Base-by-base conservation (phyloP, 1,140 invertebrate genomes). In the Megathymus violae region DNA sequence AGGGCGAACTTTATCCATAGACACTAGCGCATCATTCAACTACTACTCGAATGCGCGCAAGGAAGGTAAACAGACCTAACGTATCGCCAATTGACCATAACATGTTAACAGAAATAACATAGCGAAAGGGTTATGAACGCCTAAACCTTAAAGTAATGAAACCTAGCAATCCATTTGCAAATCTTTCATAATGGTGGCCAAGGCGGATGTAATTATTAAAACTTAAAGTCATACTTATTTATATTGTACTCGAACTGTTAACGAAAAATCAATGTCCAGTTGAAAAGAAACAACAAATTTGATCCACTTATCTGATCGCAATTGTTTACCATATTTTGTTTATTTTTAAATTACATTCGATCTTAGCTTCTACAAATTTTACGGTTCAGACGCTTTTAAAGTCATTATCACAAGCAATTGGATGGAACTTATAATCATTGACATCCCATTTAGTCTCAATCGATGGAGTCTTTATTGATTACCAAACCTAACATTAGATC, bases 21-120 rank as follows among this genome's bases (percentile, higher is more conserved):
- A 88, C 72, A 74, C 83, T 77, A 88, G 76, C 70, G 83, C 86
- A 81, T 75, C 71, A 74, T 85, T 85, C 83, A 69, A 80, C 79
- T 88, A 85, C 82, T 90, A 78, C n/a, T n/a, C n/a, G n/a, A n/a
- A n/a, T 88, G 87, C 85, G 85, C 82, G 80, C 85, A 83, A 82
- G 67, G 88, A 88, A 90, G 88, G 88, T 90, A 90, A 90, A 81
- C 38, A 74, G 58, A 64, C 58, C 62, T 67, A 78, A 76, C 58
- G 75, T 79, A 80, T 61, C 74, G 83, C 71, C 79, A 76, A 80
- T 75, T 82, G 80, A 80, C 75, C 80, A 79, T 83, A 82, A 82
- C 72, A 81, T 64, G 41, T 79, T 88, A 88, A 88, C 84, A 67
- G 71, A 67, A 79, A 86, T 88, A 90, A 90, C 85, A 83, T 80